Base-by-base conservation (phyloP, 2,888 invertebrate species). In the Cartodere bifasciata region DNA sequence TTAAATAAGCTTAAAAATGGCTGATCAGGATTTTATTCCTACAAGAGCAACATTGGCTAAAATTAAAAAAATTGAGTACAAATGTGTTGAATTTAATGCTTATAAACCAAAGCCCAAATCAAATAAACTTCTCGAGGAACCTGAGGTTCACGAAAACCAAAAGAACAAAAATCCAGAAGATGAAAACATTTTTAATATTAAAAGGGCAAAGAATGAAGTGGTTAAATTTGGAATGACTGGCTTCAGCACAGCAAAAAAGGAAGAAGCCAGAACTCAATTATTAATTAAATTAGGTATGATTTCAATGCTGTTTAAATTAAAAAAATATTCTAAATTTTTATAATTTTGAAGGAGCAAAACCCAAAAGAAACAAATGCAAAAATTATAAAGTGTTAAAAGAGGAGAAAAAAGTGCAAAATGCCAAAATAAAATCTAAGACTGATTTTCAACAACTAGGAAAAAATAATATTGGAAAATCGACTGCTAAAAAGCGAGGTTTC, bases 321-420 rank as follows among this genome's bases (percentile, higher is more conserved):
- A 17, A 17, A n/a, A n/a, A n/a, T n/a, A n/a, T n/a, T n/a, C n/a
- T n/a, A n/a, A n/a, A n/a, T n/a, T n/a, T n/a, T n/a, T n/a, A n/a
- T n/a, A n/a, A n/a, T n/a, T n/a, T n/a, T n/a, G n/a, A n/a, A 72
- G 72, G 90, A 28, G 88, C 88, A 1, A 83, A 79, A 57, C 79
- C 84, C 3, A 76, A 75, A 0, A 81, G 75, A 53, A 73, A 69
- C 16, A 62, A 67, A 29, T 70, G 68, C 40, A 60, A 70, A 29
- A 86, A 86, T 55, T 86, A 86, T 49, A 85, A 84, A 56, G 68
- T 70, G 26, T 54, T 86, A 12, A 62, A 74, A 52, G 60, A 64
- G 35, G 72, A 75, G 44, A 70, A 67, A 28, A 71, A 71, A 48
- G 62, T 63, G 22, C 60, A 70, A 22, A 74, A 71, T 41, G 48